phyloP scores from a whole-genome alignment of 2,888 invertebrate genomes.

The Apoda limacodes region DNA sequence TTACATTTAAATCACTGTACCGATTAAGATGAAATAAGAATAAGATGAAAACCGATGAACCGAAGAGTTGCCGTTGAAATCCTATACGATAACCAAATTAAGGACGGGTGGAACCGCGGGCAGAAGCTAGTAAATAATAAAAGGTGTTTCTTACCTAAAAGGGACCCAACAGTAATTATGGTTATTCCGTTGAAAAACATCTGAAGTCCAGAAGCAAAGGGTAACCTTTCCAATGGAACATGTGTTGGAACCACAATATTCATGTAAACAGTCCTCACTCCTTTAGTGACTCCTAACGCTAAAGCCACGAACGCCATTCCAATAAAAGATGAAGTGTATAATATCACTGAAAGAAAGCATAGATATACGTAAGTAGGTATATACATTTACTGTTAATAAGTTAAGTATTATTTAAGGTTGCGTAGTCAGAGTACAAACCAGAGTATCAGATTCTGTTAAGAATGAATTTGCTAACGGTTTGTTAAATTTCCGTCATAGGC shows the following conservation, averaged over 20 bases:
- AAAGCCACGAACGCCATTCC: constrained; percentile 64
- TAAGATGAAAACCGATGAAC: too few species aligned
- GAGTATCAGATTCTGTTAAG: too few species aligned
- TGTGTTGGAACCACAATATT: constrained; percentile 75
- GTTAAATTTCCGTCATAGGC: too few species aligned
- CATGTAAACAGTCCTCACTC: constrained; percentile 77
- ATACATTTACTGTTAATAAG: too few species aligned
- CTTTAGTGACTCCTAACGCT: constrained; percentile 75
- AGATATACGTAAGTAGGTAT: neutral
- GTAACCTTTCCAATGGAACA: constrained; percentile 74
- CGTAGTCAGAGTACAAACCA: too few species aligned
- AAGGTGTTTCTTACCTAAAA: constrained; percentile 68
- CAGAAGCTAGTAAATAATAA: too few species aligned
- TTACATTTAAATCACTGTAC: too few species aligned
- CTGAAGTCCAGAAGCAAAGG: constrained; percentile 77
- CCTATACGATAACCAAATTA: too few species aligned
- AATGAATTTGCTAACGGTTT: neutral
- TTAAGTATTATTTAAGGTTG: too few species aligned
- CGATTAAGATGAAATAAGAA: too few species aligned
- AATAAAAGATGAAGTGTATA: constrained; percentile 48
- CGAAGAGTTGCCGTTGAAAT: too few species aligned
- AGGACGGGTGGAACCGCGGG: too few species aligned
- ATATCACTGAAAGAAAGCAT: constrained; percentile 50
- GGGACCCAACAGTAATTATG: constrained; percentile 70
- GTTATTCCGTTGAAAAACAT: constrained; percentile 76